Conservation (phyloP, 2,113 vertebrate genomes). For the Sander vitreus region DNA sequence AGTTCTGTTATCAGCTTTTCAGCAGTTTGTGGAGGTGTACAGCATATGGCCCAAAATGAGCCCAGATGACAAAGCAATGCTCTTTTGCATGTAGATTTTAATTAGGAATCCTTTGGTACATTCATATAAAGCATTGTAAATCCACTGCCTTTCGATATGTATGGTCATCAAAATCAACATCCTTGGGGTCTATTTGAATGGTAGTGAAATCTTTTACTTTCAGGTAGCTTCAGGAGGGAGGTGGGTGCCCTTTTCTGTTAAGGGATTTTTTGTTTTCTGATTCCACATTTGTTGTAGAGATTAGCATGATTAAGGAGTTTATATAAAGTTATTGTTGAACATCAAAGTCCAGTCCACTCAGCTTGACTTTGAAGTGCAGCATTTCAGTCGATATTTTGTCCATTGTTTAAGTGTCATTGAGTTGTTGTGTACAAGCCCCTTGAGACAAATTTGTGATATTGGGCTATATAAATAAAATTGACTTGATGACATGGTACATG, state of each 20-base stretch:
- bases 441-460: background rate
- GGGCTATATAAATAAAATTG: background rate
- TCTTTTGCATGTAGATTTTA: conserved; percentile 1
- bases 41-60: conserved; percentile 1
- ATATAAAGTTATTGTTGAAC: background rate
- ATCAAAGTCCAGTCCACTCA: background rate
- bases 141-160: background rate
- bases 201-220: background rate
- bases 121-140: background rate
- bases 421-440: background rate
- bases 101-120: background rate
- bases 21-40: background rate
- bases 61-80: background rate
- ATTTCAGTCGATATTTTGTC: background rate
- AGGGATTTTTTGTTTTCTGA: background rate
- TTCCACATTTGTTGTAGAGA: background rate
- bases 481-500: background rate
- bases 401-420: background rate
- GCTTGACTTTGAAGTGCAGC: background rate
- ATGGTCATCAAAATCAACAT: background rate
- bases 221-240: background rate
- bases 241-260: background rate
- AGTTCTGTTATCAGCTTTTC: conserved; percentile 7
- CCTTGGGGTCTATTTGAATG: background rate
- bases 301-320: background rate